These are phyloP conservation scores for Hetaerina americana DNA, from an alignment of 1,140 invertebrate genomes.

Conservation along the genomic window DNA sequence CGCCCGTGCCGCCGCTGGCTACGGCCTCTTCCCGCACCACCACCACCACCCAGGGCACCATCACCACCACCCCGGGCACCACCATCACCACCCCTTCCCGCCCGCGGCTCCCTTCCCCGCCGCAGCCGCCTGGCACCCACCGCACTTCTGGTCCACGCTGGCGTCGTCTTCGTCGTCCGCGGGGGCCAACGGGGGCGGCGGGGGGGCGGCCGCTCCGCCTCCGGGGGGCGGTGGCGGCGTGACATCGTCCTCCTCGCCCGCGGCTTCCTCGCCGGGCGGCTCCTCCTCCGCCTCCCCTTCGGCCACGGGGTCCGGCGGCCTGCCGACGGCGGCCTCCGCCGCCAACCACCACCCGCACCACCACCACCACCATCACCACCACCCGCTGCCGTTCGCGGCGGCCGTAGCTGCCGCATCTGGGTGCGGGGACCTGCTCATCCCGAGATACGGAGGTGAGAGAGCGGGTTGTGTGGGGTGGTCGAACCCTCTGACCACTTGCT, in stretches of 20 bases:
- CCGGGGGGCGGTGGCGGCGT: conserved; percentile 16
- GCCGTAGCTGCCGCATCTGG: conserved; percentile 9
- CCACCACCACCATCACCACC: conserved; percentile 28
- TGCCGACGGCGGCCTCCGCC: conserved; percentile 28
- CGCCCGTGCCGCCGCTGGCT: conserved; percentile 67
- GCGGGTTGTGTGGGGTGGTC: no score
- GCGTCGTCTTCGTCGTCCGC: neutral
- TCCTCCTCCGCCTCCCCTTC: conserved; percentile 35
- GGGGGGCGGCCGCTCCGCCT: conserved; percentile 17
- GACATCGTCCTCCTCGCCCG: conserved; percentile 13
- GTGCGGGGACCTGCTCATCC: conserved; percentile 14
- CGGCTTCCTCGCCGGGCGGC: conserved; percentile 20
- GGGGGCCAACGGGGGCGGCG: conserved; percentile 1
- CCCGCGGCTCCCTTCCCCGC: neutral
- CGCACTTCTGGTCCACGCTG: conserved; percentile 9
- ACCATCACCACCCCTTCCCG: conserved; percentile 9
- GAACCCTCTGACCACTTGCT: no score
- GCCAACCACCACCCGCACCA: neutral
- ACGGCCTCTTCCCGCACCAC: conserved; percentile 69
- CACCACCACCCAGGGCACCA: conserved; percentile 28
- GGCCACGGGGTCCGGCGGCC: conserved; percentile 24
- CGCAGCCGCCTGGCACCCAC: conserved; percentile 29
- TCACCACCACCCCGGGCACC: conserved; percentile 19
- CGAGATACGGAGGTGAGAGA: conserved; percentile 26
- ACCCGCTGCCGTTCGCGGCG: conserved; percentile 28